Base-by-base conservation (phyloP, 2,113 vertebrate genomes). In the Oncorhynchus kisutch region DNA sequence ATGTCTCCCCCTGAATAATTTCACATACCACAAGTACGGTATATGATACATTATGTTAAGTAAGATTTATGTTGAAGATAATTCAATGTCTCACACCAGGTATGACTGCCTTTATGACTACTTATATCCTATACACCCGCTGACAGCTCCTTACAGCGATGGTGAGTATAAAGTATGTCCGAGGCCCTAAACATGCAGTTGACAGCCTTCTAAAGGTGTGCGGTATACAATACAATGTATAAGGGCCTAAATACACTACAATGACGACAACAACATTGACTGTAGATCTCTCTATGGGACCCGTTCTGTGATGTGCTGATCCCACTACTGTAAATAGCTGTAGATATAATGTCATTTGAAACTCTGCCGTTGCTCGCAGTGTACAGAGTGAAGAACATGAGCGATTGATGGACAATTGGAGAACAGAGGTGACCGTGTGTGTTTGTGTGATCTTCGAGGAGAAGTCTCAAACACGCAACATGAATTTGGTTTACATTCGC, bases 361-460 rank as follows among this genome's bases (percentile, higher is more conserved):
- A n/a, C 39, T 62, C 73, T 4, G 9, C 27, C 24, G 29, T 65
- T 18, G 25, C 39, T 45, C 1, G 39, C 39, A 11, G 4, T 24
- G 27, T 48, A 18, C 65, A 13, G 25, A 54, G 72, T 13, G 25
- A 59, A 64, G 25, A 77, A 49, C 39, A 62, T 34, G 57, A 68
- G 68, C 71, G 71, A 62, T 51, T 71, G 70, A 74, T 16, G 71
- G 78, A 82, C 82, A 77, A 74, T 80, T 82, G 80, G n/a, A 70
- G 76, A 73, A 71, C 29, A 80, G 62, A 48, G 74, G n/a, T n/a
- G 39, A 39, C 54, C 22, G 27, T 73, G 70, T 59, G 25, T 68
- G 67, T 27, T 16, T 24, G 73, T 68, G 67, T 27, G 25, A 80
- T 81, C 16, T 45, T 5, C 20, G 67, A 60, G 77, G 39, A 49